A percentile compares a stretch with the other conserved stretches of the same genome.
Conservation (phyloP, 2,113 vertebrate genomes). For the Plecturocebus donacophilus region DNA sequence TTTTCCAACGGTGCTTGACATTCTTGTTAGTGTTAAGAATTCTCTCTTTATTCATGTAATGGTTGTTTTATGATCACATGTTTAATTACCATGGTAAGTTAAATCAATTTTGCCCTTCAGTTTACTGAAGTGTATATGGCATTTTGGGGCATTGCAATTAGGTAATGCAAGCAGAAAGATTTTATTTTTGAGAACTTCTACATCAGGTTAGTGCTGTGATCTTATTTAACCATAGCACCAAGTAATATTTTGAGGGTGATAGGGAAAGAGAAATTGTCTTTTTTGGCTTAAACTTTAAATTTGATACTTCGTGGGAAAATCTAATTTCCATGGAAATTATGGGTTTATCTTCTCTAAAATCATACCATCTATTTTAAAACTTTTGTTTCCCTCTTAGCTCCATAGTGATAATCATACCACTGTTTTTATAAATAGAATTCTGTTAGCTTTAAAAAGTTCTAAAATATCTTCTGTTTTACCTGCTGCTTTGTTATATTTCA, state of each 20-base stretch:
- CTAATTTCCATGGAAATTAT: background rate
- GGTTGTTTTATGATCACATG: background rate
- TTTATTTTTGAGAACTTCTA: background rate
- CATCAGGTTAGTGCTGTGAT: background rate
- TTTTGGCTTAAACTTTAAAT: slow-evolving; percentile 32
- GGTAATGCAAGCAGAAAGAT: background rate
- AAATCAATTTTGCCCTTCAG: background rate
- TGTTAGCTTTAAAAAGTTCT: background rate
- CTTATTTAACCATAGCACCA: background rate
- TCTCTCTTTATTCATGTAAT: background rate
- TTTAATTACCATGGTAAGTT: background rate
- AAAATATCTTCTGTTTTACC: background rate
- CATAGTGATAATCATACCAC: background rate
- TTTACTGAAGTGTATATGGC: background rate
- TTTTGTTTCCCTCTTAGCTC: background rate
- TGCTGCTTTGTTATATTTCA: background rate
- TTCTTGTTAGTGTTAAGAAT: background rate
- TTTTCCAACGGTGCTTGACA: background rate
- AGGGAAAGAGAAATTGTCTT: background rate
- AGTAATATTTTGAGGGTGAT: background rate
- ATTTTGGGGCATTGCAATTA: background rate
- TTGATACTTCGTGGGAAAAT: slow-evolving; percentile 15
- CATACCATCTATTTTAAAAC: background rate
- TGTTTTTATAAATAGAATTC: background rate
- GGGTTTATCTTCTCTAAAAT: background rate